These are phyloP conservation scores for Nestor notabilis DNA, from an alignment of 2,113 vertebrate species.

Conservation along the genomic window DNA sequence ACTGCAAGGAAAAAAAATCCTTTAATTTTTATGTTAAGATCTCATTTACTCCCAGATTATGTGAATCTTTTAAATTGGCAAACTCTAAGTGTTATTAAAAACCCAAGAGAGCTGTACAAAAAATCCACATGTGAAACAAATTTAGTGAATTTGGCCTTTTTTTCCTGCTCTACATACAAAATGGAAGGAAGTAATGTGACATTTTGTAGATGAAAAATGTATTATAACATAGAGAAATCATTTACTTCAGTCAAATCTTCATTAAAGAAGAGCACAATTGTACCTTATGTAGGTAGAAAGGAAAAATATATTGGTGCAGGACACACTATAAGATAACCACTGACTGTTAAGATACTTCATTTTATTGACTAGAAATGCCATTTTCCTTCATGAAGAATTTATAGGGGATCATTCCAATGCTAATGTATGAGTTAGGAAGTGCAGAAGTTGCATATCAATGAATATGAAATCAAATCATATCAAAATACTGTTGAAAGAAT, in stretches of 20 bases:
- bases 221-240: neutral
- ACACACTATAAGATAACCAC: neutral
- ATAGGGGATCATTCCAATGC: neutral
- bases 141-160: neutral
- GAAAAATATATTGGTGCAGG: accelerated
- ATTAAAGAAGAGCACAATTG: neutral
- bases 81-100: neutral
- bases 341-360: neutral
- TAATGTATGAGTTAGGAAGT: neutral
- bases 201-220: neutral
- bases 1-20: neutral
- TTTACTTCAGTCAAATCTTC: neutral
- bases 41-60: neutral
- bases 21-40: conserved; percentile 24
- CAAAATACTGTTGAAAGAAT: neutral
- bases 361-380: neutral
- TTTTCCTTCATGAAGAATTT: neutral
- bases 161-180: neutral
- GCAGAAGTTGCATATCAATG: neutral
- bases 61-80: neutral
- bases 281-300: neutral
- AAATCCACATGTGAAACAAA: neutral
- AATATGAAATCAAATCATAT: neutral
- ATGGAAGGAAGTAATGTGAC: neutral
- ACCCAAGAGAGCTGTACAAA: neutral